These are phyloP conservation scores for Apamea sordens DNA, from an alignment of 2,888 invertebrate species.

Conservation along the genomic window DNA sequence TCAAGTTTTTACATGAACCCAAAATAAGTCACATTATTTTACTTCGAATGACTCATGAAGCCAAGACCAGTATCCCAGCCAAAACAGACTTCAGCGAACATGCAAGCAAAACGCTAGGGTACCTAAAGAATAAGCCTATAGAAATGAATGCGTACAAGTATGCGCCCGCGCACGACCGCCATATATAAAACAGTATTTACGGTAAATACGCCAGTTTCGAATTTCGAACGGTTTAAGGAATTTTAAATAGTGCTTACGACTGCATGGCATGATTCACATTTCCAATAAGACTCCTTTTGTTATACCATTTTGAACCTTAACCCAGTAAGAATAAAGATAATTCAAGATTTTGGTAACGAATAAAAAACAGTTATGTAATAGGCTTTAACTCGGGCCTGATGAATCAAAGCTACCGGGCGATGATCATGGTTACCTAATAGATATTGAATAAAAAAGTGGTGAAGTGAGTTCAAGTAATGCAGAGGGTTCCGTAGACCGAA, in stretches of 20 bases:
- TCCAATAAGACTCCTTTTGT: slow-evolving; percentile 40
- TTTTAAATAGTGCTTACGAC: slow-evolving; percentile 71
- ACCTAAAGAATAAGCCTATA: slow-evolving; percentile 16
- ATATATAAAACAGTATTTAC: slow-evolving; percentile 75
- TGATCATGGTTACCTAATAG: slow-evolving; percentile 74
- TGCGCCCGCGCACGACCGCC: slow-evolving; percentile 69
- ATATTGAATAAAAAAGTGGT: slow-evolving; percentile 55
- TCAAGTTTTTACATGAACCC: slow-evolving; percentile 1
- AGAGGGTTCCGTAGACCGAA: slow-evolving; percentile 31
- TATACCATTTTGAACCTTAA: slow-evolving; percentile 54
- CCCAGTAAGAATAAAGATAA: background rate
- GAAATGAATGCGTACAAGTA: slow-evolving; percentile 53
- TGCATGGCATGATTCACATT: slow-evolving; percentile 65
- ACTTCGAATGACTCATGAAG: background rate
- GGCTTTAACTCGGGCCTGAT: slow-evolving; percentile 53
- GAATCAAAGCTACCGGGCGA: slow-evolving; percentile 70
- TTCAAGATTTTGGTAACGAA: slow-evolving; percentile 40
- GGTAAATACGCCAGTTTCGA: slow-evolving; percentile 76
- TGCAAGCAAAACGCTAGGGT: background rate
- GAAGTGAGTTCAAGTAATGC: slow-evolving; percentile 27
- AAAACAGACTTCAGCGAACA: background rate
- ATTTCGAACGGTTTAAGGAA: slow-evolving; percentile 75
- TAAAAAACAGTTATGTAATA: slow-evolving; percentile 61
- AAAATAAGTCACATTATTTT: background rate
- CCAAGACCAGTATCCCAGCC: background rate